phyloP scores from a whole-genome alignment of 2,888 invertebrate species.

The Acanthosepion lycidas region DNA sequence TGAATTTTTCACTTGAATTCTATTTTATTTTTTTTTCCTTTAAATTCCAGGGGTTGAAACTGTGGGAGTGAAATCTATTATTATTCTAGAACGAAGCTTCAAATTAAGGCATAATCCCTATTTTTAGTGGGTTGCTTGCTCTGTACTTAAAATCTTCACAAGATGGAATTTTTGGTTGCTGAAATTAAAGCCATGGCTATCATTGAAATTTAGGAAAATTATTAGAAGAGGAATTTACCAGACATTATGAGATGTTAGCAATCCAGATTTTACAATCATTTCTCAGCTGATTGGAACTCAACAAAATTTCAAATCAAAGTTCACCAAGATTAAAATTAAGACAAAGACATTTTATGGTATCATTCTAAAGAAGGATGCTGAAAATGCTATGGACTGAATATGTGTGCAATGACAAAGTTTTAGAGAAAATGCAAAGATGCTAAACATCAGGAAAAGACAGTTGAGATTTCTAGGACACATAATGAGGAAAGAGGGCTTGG shows the following conservation, averaged over 20 bases:
- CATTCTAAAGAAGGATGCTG: too few species aligned
- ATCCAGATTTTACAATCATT: neutral
- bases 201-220: neutral
- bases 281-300: neutral
- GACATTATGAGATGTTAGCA: neutral
- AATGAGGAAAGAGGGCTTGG: too few species aligned
- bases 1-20: neutral
- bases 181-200: neutral
- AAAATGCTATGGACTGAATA: too few species aligned
- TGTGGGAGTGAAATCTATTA: constrained; percentile 20
- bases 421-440: too few species aligned
- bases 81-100: neutral
- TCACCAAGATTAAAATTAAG: neutral
- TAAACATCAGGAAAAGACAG: too few species aligned
- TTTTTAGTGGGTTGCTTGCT: constrained; percentile 21
- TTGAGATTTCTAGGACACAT: too few species aligned
- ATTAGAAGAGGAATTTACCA: neutral
- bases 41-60: constrained; percentile 11
- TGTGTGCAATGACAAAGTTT: too few species aligned
- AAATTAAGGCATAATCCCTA: constrained; percentile 1
- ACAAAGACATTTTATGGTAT: neutral
- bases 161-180: neutral
- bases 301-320: neutral
- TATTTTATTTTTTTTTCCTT: neutral
- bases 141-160: constrained; percentile 33